These are phyloP conservation scores for Streptopelia turtur DNA, from an alignment of 2,797 vertebrate genomes.

Conservation along the genomic window DNA sequence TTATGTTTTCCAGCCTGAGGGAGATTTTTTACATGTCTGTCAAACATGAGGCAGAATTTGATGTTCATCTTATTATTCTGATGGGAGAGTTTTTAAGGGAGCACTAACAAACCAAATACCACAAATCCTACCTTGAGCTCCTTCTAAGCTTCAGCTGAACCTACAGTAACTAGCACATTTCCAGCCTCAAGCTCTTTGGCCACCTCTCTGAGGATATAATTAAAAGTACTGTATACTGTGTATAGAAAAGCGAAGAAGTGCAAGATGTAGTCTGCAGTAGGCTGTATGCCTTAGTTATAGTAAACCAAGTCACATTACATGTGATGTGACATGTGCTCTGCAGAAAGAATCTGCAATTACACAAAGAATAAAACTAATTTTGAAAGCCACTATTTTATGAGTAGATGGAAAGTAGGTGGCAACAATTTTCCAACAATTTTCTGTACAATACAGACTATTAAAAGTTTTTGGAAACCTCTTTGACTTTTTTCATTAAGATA, in stretches of 20 bases:
- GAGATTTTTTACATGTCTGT: background rate
- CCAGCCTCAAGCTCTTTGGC: slow-evolving; percentile 25
- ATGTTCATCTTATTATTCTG: background rate
- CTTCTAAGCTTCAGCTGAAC: background rate
- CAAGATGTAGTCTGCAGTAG: background rate
- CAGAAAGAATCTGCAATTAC: background rate
- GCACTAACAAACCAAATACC: background rate
- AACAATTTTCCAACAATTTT: background rate
- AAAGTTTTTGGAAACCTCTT: slow-evolving; percentile 12
- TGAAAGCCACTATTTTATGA: background rate
- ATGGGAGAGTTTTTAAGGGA: background rate
- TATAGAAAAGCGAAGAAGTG: background rate
- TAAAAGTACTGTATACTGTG: slow-evolving; percentile 34
- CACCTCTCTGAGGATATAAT: slow-evolving; percentile 68
- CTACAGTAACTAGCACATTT: background rate
- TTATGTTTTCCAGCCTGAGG: background rate
- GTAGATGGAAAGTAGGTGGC: background rate
- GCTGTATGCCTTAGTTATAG: slow-evolving; percentile 9
- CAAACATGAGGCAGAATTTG: background rate
- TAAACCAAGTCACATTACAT: slow-evolving; percentile 19
- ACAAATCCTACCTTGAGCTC: background rate
- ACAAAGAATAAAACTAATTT: slow-evolving; percentile 20
- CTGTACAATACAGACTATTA: background rate
- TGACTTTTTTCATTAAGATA: background rate
- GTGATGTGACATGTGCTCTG: background rate